Percentiles rank a stretch among this genome's conserved stretches.
Evolutionary conservation across 2,797 vertebrate genomes (phyloP).

Genomic region (Cetoscarus ocellatus): DNA sequence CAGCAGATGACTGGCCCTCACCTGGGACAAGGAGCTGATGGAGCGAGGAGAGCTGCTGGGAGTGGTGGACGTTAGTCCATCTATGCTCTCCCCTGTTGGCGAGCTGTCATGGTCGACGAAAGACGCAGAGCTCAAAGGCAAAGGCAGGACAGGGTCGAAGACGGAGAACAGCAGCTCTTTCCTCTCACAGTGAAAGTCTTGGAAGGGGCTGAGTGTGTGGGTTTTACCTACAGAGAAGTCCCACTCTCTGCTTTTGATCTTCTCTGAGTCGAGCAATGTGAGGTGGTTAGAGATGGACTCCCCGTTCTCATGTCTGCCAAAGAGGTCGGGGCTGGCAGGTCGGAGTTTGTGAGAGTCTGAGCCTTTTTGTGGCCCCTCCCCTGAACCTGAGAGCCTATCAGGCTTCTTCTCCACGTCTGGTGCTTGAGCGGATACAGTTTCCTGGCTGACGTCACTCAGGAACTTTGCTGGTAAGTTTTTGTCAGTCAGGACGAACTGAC

Average conservation of each 20-base stretch:
- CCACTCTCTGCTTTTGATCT: conserved; percentile 72
- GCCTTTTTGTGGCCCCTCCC: conserved; percentile 63
- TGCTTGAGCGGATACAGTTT: conserved; percentile 81
- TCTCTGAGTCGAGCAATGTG: conserved; percentile 82
- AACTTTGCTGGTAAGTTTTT: conserved; percentile 96
- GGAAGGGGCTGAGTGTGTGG: conserved; percentile 89
- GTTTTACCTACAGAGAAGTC: conserved; percentile 84
- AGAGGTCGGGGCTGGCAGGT: conserved; percentile 89
- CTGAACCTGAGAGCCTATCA: conserved; percentile 51
- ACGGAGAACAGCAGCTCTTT: conserved; percentile 83
- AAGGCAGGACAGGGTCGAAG: conserved; percentile 84
- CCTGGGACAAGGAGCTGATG: conserved; percentile 91
- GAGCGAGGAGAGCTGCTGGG: conserved; percentile 96
- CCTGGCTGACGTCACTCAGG: conserved; percentile 93
- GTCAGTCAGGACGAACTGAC: conserved; percentile 96
- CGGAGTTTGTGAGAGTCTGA: conserved; percentile 78
- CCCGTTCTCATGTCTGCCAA: conserved; percentile 85
- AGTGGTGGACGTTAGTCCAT: conserved; percentile 89
- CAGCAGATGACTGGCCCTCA: conserved; percentile 88
- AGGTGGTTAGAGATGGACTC: conserved; percentile 80
- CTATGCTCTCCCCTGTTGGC: conserved; percentile 86
- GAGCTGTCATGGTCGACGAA: conserved; percentile 90
- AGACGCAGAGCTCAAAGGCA: conserved; percentile 88
- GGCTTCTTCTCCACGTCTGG: conserved; percentile 60
- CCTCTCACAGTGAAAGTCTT: conserved; percentile 92